phyloP scores from a whole-genome alignment of 2,888 invertebrate species.

The Rhagonycha lutea region DNA sequence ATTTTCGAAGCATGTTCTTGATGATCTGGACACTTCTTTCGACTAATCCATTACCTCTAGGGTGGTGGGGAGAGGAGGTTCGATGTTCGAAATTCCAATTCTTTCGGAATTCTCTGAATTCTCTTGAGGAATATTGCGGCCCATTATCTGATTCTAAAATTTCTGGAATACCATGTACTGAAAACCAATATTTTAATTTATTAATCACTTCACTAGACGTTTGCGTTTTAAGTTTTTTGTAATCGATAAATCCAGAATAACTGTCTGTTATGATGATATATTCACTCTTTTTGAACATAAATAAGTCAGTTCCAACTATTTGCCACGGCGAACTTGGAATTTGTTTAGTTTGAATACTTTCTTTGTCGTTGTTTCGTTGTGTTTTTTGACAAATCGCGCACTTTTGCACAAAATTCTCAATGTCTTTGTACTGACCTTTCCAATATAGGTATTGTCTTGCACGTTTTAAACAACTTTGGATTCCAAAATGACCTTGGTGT shows the following conservation, averaged over 20 bases:
- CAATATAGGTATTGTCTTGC: no score
- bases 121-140: constrained; percentile 27
- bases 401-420: no score
- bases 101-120: constrained; percentile 32
- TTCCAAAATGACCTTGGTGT: neutral
- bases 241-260: constrained; percentile 25
- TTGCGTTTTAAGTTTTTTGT: neutral
- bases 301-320: no score
- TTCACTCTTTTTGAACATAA: no score
- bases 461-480: no score
- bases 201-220: neutral
- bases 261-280: no score
- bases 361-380: no score
- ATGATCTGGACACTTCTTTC: constrained; percentile 27
- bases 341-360: no score
- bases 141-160: constrained; percentile 35
- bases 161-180: constrained; percentile 31
- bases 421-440: no score
- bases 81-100: constrained; percentile 27
- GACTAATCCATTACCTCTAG: constrained; percentile 30
- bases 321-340: no score
- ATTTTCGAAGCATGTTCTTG: no score
- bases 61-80: constrained; percentile 29
- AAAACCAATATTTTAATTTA: neutral
- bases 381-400: no score